phyloP scores from a whole-genome alignment of 2,797 vertebrate species.

The Clarias pachynema region DNA sequence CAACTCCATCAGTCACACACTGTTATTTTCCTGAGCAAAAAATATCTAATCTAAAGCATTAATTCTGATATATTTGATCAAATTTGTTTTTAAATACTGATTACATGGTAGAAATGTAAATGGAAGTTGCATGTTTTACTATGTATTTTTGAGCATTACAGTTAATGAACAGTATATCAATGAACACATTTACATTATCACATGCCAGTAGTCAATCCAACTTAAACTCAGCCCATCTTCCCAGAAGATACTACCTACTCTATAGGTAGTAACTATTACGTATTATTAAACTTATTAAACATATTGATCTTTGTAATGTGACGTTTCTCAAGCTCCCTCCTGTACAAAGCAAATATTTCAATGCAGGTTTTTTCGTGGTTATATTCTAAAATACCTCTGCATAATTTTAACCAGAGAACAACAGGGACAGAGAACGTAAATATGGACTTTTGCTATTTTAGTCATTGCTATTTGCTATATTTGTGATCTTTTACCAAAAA shows the following conservation, averaged over 20 bases:
- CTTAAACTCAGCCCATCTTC: not conserved
- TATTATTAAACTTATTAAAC: too few species aligned
- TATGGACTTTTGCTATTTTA: conserved; percentile 3
- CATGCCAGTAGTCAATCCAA: not conserved
- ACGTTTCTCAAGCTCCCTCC: not conserved
- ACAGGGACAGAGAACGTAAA: not conserved
- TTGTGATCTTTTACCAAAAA: too few species aligned
- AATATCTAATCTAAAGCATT: not conserved
- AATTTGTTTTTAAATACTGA: not conserved
- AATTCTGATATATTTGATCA: not conserved
- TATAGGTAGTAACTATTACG: too few species aligned
- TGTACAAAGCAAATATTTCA: not conserved
- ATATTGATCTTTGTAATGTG: not conserved
- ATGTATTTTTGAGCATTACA: not conserved
- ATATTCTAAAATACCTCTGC: not conserved
- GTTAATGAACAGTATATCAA: too few species aligned
- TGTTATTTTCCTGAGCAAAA: conserved; percentile 36
- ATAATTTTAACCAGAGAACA: not conserved
- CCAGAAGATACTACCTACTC: not conserved
- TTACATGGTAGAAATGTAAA: not conserved
- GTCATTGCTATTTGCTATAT: not conserved
- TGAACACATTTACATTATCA: not conserved
- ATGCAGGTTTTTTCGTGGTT: too few species aligned
- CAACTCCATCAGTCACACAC: conserved; percentile 62
- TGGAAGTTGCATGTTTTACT: not conserved